These are phyloP conservation scores for Bombus terrestris DNA, from an alignment of 1,140 invertebrate genomes.

Conservation along the genomic window DNA sequence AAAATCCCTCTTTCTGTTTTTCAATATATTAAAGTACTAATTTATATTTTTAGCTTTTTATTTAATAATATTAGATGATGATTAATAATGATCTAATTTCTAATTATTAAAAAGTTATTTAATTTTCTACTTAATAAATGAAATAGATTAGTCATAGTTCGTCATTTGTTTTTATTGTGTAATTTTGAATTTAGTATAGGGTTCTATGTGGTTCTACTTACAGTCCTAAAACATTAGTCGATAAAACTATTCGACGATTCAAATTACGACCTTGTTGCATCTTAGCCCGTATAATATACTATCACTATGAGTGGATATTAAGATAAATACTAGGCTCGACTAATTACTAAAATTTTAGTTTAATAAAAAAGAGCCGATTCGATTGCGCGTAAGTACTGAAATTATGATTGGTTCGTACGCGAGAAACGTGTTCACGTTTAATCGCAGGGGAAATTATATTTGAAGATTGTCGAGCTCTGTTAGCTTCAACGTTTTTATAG, in stretches of 20 bases:
- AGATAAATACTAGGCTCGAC: conserved; percentile 71
- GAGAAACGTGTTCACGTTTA: neutral
- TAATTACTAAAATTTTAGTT: conserved; percentile 63
- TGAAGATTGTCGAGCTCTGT: neutral
- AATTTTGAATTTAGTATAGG: neutral
- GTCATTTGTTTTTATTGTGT: neutral
- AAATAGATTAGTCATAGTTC: neutral
- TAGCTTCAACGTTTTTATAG: neutral
- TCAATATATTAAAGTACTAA: no score
- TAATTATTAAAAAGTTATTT: neutral
- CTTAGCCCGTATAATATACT: neutral
- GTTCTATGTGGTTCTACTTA: neutral
- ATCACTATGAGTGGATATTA: conserved; percentile 62
- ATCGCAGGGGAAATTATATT: neutral
- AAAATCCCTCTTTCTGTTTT: no score
- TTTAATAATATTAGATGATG: neutral
- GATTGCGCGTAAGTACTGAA: conserved; percentile 35
- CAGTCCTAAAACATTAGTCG: neutral
- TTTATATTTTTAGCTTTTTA: neutral
- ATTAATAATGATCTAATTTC: neutral
- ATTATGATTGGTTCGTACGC: conserved; percentile 16
- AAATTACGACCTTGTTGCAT: neutral
- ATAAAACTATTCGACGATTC: neutral
- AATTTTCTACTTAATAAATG: neutral
- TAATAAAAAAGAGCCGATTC: conserved; percentile 45